phyloP scores from a whole-genome alignment of 2,113 vertebrate genomes.

The Dendrocopos noguchii region DNA sequence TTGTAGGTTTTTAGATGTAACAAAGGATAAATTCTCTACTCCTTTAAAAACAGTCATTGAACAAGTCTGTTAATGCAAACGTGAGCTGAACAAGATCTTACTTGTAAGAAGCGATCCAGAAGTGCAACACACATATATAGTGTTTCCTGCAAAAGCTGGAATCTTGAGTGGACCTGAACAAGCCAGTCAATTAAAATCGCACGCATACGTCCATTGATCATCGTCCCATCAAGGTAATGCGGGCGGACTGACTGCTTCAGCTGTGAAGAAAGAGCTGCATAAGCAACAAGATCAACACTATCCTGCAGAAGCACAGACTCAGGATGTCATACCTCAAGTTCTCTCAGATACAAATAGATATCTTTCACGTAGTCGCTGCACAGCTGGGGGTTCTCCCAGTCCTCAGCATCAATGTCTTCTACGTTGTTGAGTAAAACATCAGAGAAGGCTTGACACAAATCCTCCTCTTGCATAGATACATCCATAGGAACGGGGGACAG shows the following conservation, averaged over 20 bases:
- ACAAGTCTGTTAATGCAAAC: not conserved
- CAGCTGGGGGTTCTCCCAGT: conserved; percentile 86
- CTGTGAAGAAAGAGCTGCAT: conserved; percentile 64
- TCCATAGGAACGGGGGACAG: conserved; percentile 68
- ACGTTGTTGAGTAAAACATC: conserved; percentile 80
- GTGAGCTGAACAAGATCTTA: not conserved
- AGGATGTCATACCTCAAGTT: conserved; percentile 82
- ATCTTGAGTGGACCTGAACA: conserved; percentile 92
- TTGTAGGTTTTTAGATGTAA: not conserved
- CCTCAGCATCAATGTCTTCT: conserved; percentile 87
- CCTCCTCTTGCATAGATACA: conserved; percentile 82
- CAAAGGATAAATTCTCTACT: not conserved
- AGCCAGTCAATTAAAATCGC: conserved; percentile 95
- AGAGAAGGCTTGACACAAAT: conserved; percentile 91
- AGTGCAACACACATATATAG: conserved; percentile 91
- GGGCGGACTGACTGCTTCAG: conserved; percentile 81
- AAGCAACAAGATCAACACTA: not conserved
- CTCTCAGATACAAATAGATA: conserved; percentile 87
- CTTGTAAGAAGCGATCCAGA: conserved; percentile 93
- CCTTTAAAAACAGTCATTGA: not conserved
- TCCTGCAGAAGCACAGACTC: rapidly evolving
- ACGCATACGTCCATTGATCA: conserved; percentile 88
- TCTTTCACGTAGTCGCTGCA: conserved; percentile 93
- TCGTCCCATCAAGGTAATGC: conserved; percentile 84
- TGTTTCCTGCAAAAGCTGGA: conserved; percentile 92